Evolutionary conservation across 2,888 invertebrate genomes (phyloP), one percentile per base, ranked within the genome.

Genomic region (Cosmia trapezina): DNA sequence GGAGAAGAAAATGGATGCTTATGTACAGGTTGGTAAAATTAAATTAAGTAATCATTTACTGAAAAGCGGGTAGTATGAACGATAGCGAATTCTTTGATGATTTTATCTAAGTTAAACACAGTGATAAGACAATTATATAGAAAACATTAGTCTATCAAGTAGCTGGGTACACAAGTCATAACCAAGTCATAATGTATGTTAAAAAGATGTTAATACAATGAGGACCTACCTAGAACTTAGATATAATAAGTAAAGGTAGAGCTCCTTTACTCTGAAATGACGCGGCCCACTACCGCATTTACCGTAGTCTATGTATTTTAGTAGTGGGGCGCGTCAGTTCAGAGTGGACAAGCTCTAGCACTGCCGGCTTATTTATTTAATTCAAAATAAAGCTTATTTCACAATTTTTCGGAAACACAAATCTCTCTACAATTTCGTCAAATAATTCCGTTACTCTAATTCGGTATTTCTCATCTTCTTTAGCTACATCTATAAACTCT

Each of bases 391-490:
- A 61, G 14, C 33, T 45, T 41, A 67, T 57, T 57, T 41, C 43
- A 54, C 28, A 0, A 11, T 78, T 76, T 54, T 83, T 77, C 9
- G 85, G 71, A 70, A 80, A 86, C 70, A 93, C 81, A 75, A 90
- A 97, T 87, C 92, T 93, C 83, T 97, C 97, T 53, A 97, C 91
- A 65, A 97, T 93, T 88, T 97, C 97, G 73, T 96, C 94, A 22
- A 97, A 90, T 81, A 97, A 89, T 87, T 97, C 97, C 7, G 91
- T 93, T 59, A 97, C 83, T 61, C 97, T 93, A 33, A 87, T 85
- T 51, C 93, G 91, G 87, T 94, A 95, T n/a, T 74, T 78, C 2
- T 78, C 72, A 73, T 94, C 90, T 66, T 90, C 83, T 72, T 83
- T 86, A 8, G 94, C 94, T 28, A 91, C 79, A 47, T 91, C 88